Evolutionary conservation across 1,140 invertebrate species (phyloP).

Genomic region (Bombus huntii): DNA sequence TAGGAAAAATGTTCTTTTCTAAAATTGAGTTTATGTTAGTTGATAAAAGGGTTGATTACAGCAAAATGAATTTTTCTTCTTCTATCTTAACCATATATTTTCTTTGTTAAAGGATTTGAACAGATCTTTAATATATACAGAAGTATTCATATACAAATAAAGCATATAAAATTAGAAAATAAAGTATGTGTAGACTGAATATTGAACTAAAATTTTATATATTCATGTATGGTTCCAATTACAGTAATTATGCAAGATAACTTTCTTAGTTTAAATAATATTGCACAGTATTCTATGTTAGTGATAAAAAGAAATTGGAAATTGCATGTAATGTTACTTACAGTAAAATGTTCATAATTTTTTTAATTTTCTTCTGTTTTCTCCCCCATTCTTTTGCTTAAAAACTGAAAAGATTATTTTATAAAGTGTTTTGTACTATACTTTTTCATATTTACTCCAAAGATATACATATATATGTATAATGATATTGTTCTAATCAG

Average conservation of each 20-base stretch:
- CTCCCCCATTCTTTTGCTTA: neutral
- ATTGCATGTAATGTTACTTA: conserved; percentile 15
- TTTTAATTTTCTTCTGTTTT: neutral
- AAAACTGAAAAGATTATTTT: neutral
- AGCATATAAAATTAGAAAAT: conserved; percentile 9
- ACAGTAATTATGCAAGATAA: neutral
- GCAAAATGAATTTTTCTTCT: neutral
- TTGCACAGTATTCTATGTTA: neutral
- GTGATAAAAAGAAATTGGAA: neutral
- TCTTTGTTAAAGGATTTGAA: conserved; percentile 71
- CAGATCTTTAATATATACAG: conserved; percentile 73
- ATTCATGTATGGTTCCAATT: neutral
- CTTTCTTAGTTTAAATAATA: neutral
- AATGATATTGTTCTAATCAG: neutral
- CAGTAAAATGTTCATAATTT: conserved; percentile 6
- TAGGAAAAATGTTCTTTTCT: neutral
- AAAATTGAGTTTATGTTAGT: neutral
- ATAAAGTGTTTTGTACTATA: conserved; percentile 2
- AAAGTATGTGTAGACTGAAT: neutral
- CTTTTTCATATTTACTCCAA: neutral
- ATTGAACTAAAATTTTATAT: neutral
- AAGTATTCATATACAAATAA: conserved; percentile 62
- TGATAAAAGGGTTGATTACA: neutral
- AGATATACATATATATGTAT: neutral
- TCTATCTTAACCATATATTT: conserved; percentile 72